Evolutionary conservation across 2,113 vertebrate genomes (phyloP).

Genomic region (Gambusia holbrooki): DNA sequence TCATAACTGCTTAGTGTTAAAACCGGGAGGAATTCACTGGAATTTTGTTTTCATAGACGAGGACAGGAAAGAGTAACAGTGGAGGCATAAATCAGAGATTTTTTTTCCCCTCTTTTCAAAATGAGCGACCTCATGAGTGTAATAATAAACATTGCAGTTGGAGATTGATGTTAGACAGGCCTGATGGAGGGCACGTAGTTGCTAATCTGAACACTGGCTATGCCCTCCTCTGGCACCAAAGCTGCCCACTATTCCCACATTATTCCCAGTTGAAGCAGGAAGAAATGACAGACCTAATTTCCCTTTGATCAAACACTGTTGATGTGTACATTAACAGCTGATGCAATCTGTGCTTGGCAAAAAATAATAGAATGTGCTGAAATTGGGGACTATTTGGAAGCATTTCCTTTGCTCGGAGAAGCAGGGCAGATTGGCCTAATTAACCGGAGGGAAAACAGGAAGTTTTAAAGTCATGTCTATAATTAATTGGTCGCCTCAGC

Average conservation of each 20-base stretch:
- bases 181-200: slow-evolving; percentile 82
- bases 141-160: slow-evolving; percentile 76
- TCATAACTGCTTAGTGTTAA: slow-evolving; percentile 62
- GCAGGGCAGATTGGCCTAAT: slow-evolving; percentile 80
- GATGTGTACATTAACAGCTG: slow-evolving; percentile 75
- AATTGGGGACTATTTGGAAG: slow-evolving; percentile 81
- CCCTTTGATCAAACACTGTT: slow-evolving; percentile 81
- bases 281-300: slow-evolving; percentile 84
- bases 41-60: slow-evolving; percentile 74
- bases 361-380: slow-evolving; percentile 81
- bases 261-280: slow-evolving; percentile 77
- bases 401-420: slow-evolving; percentile 80
- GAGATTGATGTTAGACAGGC: slow-evolving; percentile 71
- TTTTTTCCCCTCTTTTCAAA: slow-evolving; percentile 37
- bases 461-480: slow-evolving; percentile 82
- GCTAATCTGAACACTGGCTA: slow-evolving; percentile 34
- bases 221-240: slow-evolving; percentile 57
- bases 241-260: slow-evolving; percentile 81
- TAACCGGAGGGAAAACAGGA: slow-evolving; percentile 84
- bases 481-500: slow-evolving; percentile 83
- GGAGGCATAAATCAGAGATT: slow-evolving; percentile 72
- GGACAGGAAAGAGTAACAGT: slow-evolving; percentile 69
- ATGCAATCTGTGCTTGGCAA: slow-evolving; percentile 77
- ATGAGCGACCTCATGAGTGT: slow-evolving; percentile 66
- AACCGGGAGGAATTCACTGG: slow-evolving; percentile 68